Evolutionary conservation across 2,113 vertebrate genomes (phyloP).

Genomic region (Gila orcuttii): DNA sequence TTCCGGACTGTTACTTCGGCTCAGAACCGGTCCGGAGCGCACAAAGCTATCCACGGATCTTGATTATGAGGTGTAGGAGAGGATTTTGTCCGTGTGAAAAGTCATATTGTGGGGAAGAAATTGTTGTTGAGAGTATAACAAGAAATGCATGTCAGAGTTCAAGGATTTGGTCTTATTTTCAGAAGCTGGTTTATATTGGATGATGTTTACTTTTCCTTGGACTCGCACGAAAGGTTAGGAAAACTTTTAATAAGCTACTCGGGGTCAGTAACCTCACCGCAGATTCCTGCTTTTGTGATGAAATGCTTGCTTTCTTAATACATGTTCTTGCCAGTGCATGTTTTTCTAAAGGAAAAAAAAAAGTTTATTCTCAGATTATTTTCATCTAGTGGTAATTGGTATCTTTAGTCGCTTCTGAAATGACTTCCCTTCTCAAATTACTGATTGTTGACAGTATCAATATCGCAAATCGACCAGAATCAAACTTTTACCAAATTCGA

Average conservation of each 20-base stretch:
- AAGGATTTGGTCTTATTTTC: not conserved
- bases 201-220: not conserved
- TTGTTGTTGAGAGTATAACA: not conserved
- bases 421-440: not conserved
- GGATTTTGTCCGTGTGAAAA: not conserved
- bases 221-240: not conserved
- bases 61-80: not conserved
- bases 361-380: not conserved
- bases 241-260: not conserved
- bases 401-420: not conserved
- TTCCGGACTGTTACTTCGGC: constrained; percentile 49
- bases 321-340: not conserved
- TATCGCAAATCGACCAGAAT: too few species aligned
- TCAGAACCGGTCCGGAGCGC: constrained; percentile 40
- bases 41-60: constrained; percentile 61
- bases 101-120: not conserved
- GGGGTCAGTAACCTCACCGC: not conserved
- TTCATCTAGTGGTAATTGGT: not conserved
- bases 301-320: not conserved
- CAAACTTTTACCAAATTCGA: too few species aligned
- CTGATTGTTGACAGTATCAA: too few species aligned
- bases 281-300: not conserved
- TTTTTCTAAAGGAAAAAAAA: not conserved
- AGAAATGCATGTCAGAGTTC: not conserved
- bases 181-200: not conserved